These are phyloP conservation scores for Ctenicera cuprea DNA, from an alignment of 2,888 invertebrate genomes.

Conservation along the genomic window DNA sequence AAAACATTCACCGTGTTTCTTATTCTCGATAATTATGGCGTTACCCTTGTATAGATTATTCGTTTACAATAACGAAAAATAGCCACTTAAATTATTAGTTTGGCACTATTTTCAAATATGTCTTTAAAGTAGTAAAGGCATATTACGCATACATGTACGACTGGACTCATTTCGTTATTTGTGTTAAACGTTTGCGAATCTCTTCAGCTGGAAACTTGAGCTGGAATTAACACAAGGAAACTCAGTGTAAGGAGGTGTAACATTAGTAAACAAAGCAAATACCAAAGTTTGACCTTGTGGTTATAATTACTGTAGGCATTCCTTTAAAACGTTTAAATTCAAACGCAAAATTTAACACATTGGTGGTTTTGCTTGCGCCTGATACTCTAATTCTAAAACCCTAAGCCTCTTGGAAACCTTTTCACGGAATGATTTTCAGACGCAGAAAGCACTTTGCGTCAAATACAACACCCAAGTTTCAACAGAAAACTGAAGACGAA, in stretches of 20 bases:
- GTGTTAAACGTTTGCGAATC: neutral
- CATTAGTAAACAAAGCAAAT: neutral
- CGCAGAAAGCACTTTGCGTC: slow-evolving; percentile 37
- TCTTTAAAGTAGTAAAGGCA: no score
- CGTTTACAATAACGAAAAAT: no score
- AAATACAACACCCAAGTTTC: slow-evolving; percentile 37
- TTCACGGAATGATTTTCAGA: slow-evolving; percentile 20
- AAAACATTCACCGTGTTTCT: no score
- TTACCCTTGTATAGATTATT: no score
- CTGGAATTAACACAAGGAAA: neutral
- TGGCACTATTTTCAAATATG: no score
- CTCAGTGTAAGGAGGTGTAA: slow-evolving; percentile 5
- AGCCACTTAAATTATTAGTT: no score
- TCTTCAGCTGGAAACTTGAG: neutral
- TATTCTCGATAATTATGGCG: no score
- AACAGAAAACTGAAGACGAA: slow-evolving; percentile 31
- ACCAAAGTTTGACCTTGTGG: neutral
- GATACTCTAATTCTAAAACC: slow-evolving; percentile 2
- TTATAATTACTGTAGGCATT: neutral
- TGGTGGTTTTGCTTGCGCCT: neutral
- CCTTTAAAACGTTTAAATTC: neutral
- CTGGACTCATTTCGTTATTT: neutral
- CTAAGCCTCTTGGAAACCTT: neutral
- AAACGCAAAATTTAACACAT: neutral
- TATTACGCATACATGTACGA: neutral